These are phyloP conservation scores for Drosophila neocordata DNA, from an alignment of 1,140 invertebrate species.

Conservation along the genomic window DNA sequence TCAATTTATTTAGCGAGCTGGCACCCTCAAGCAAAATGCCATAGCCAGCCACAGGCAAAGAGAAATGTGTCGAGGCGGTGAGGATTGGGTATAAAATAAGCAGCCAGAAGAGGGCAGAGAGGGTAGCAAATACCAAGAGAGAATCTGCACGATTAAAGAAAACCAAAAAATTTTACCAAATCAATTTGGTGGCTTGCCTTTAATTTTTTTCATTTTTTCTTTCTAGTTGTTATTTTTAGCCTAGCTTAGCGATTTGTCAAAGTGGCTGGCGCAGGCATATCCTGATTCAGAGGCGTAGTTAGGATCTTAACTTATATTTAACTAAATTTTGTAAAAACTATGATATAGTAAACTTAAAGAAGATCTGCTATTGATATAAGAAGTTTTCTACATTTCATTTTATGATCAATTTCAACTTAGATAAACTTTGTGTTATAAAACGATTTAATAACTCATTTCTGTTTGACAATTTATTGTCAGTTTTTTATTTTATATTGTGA, in stretches of 20 bases:
- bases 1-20: constrained; percentile 74
- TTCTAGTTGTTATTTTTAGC: constrained; percentile 27
- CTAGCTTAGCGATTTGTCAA: constrained; percentile 68
- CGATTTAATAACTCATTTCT: too few species aligned
- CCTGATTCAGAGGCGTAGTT: neutral
- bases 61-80: constrained; percentile 5
- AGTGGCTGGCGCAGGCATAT: constrained; percentile 48
- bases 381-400: too few species aligned
- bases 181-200: constrained; percentile 51
- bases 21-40: constrained; percentile 37
- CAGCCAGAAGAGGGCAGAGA: neutral
- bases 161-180: constrained; percentile 30
- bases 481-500: too few species aligned
- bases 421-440: too few species aligned
- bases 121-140: neutral
- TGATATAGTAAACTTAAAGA: too few species aligned
- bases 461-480: too few species aligned
- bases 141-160: constrained; percentile 15
- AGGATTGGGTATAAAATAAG: constrained; percentile 35
- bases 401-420: too few species aligned
- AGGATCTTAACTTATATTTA: neutral
- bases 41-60: constrained; percentile 29
- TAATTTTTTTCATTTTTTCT: constrained; percentile 36
- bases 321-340: too few species aligned
- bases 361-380: too few species aligned